Base-by-base conservation (phyloP, 2,797 vertebrate genomes). In the Siniperca scherzeri region DNA sequence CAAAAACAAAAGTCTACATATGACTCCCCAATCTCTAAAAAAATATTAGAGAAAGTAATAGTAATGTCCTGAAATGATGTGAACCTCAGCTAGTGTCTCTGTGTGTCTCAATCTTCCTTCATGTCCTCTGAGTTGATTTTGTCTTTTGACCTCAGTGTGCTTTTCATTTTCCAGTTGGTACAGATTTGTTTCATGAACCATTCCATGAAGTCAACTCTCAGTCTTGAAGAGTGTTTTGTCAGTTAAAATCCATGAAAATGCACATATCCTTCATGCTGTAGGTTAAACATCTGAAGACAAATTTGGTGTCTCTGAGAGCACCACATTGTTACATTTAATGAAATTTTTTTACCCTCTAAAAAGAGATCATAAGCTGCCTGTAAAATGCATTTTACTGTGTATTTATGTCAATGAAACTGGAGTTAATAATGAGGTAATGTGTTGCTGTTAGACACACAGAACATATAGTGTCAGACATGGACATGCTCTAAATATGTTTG, bases 361-460 rank as follows among this genome's bases (percentile, higher is more conserved):
- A 13, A 59, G 79, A 72, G 78, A 56, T 22, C 7, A 25, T 17
- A 56, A 76, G 83, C 85, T 87, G 81, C 80, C 83, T 87, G 84
- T 73, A 52, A 76, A 80, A 60, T n/a, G 5, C 13, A 1, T 62
- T 80, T 77, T 36, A 44, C 48, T 33, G 77, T 52, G 14, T 73
- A 77, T 88, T 77, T 83, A 77, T 61, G 48, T 85, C 59, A 11
- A 7, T 52, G n/a, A 85, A 80, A 80, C 64, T 85, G 79, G 77
- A 82, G 46, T 77, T 27, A 74, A 69, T 27, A 74, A 69, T 38
- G 55, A 79, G 50, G 12, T n/a, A 3, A 70, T 7, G 5, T 78
- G 60, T 69, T 70, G 67, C 74, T 76, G 60, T 73, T 13, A 2
- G 27, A 78, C 69, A 60, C 40, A 68, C 42, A 56, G 8, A 17